phyloP scores from a whole-genome alignment of 2,888 invertebrate genomes.

The Rhagonycha lutea region DNA sequence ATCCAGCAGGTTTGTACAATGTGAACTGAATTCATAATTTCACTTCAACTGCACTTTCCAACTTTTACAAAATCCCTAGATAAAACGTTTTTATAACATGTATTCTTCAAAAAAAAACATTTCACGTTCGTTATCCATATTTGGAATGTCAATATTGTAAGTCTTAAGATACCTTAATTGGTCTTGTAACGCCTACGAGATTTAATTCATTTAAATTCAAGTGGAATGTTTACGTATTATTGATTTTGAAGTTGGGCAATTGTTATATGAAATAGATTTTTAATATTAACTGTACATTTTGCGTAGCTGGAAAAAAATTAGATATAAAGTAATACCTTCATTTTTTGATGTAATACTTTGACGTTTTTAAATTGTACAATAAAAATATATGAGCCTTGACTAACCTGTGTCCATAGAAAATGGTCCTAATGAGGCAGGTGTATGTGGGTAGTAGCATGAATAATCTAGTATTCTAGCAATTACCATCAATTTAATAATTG shows the following conservation, averaged over 20 bases:
- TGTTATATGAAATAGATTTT: background rate
- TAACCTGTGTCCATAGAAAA: background rate
- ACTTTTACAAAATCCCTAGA: background rate
- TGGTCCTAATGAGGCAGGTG: background rate
- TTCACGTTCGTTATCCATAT: background rate
- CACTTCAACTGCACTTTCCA: background rate
- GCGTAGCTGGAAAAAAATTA: background rate
- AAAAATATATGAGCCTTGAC: background rate
- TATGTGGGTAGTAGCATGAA: background rate
- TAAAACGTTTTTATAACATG: background rate
- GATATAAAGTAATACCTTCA: background rate
- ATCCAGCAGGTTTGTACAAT: slow-evolving; percentile 57
- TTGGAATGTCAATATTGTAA: background rate
- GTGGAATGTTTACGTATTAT: background rate
- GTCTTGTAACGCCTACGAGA: background rate
- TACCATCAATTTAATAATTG: background rate
- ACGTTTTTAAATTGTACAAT: background rate
- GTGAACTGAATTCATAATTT: slow-evolving; percentile 2
- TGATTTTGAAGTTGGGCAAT: background rate
- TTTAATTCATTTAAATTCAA: background rate
- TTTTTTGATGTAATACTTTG: background rate
- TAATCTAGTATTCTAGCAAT: background rate
- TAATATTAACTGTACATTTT: background rate
- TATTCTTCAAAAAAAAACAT: background rate
- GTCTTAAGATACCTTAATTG: background rate